These are phyloP conservation scores for Amphilophus citrinellus DNA, from an alignment of 2,113 vertebrate species.

Conservation along the genomic window DNA sequence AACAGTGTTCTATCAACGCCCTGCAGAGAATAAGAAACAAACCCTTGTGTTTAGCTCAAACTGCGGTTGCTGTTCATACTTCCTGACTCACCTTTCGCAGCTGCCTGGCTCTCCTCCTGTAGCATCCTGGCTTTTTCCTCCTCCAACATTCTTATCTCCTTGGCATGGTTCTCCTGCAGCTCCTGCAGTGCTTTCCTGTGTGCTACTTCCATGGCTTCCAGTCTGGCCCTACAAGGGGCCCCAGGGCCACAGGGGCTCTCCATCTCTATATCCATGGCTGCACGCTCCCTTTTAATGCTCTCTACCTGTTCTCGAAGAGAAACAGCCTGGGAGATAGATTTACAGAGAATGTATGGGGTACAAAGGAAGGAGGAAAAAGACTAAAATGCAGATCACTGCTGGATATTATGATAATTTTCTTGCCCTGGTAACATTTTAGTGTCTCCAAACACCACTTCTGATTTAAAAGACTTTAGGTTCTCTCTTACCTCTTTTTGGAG, in stretches of 20 bases:
- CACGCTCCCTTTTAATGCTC: constrained; percentile 62
- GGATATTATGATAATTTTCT: not conserved
- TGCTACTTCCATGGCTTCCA: constrained; percentile 89
- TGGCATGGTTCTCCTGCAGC: constrained; percentile 87
- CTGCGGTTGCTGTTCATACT: not conserved
- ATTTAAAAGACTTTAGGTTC: not conserved
- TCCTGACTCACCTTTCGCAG: constrained; percentile 82
- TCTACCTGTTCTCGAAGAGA: constrained; percentile 86
- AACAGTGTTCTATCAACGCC: not conserved
- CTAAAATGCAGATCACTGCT: not conserved
- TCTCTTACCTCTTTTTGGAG: constrained; percentile 89
- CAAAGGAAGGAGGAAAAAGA: not conserved
- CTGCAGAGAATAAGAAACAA: not conserved
- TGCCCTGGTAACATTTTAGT: not conserved
- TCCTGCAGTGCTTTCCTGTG: constrained; percentile 88
- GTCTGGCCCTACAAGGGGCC: constrained; percentile 85
- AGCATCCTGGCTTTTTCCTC: constrained; percentile 87
- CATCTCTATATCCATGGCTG: constrained; percentile 25
- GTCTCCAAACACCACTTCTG: not conserved
- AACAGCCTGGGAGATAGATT: constrained; percentile 49
- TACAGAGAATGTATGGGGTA: not conserved
- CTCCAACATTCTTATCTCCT: constrained; percentile 85
- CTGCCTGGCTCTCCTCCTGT: constrained; percentile 85
- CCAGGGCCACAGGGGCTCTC: constrained; percentile 72
- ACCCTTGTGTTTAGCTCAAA: not conserved